Evolutionary conservation across 2,797 vertebrate species (phyloP), one percentile per base, ranked within the genome.

Genomic region (Calcarius lapponicus): DNA sequence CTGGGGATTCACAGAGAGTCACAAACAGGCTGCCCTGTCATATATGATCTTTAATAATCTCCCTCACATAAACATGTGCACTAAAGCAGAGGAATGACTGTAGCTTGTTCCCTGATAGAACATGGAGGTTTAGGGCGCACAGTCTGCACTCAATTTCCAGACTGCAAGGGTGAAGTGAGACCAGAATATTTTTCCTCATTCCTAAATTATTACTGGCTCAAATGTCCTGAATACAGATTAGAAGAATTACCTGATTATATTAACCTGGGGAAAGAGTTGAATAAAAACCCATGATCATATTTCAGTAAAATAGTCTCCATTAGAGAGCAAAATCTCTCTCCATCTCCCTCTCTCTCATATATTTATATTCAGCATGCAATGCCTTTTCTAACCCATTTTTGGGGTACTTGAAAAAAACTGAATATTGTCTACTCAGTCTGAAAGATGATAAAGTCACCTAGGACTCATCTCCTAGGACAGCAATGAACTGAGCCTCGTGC

Each of bases 211-310:
- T 92, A 90, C 58, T 86, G 82, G 32, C 61, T 95, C 76, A 96
- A 86, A 95, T 80, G 71, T 80, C 66, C 66, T 93, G 89, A 90
- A 79, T 93, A 88, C 48, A 92, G 90, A 96, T 95, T 95, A 91
- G 86, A 94, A 90, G 79, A 90, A 94, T 78, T 92, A 82, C 78
- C 58, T 60, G 86, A 86, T 91, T 91, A 72, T 70, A 88, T 57
- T 84, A 94, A 50, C 71, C 91, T 57, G 84, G 91, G 86, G 61
- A 93, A 96, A 82, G 86, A 96, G 84, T 11, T 70, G 79, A 96
- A 95, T 96, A 91, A 91, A 91, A 95, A 38, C 13, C 38, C 73
- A 56, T 17, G 53, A 36, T 79, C 24, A 22, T 94, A 94, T 94
- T 94, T 92, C 85, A 82, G 87, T 76, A 93, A 92, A 96, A 93